Conservation (phyloP, 2,888 invertebrate species). For the Cheilosia variabilis region DNA sequence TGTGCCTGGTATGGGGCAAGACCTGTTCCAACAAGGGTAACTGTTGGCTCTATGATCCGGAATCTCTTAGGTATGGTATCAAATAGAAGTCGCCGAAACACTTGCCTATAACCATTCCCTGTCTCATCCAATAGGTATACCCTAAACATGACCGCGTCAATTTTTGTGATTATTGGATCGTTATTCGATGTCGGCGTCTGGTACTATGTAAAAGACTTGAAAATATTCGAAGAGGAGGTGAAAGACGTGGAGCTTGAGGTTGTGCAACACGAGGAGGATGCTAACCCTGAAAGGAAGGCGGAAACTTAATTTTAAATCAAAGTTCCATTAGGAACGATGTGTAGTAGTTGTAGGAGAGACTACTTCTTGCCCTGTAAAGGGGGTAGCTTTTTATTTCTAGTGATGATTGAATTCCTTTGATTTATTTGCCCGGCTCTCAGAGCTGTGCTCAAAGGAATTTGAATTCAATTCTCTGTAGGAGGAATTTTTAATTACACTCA, state of each 20-base stretch:
- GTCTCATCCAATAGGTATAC: slow-evolving; percentile 84
- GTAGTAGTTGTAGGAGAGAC: slow-evolving; percentile 8
- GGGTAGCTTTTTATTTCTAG: slow-evolving; percentile 52
- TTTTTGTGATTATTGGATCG: slow-evolving; percentile 87
- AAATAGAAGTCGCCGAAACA: no score
- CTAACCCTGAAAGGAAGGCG: slow-evolving; percentile 80
- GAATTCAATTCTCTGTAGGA: slow-evolving; percentile 59
- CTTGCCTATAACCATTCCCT: no score
- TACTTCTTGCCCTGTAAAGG: neutral
- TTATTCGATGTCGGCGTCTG: slow-evolving; percentile 88
- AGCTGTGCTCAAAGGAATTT: slow-evolving; percentile 61
- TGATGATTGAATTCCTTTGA: slow-evolving; percentile 70
- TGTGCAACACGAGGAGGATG: slow-evolving; percentile 81
- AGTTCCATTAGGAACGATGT: slow-evolving; percentile 19
- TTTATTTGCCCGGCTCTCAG: slow-evolving; percentile 45
- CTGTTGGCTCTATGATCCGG: slow-evolving; percentile 90
- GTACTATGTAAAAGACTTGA: slow-evolving; percentile 88
- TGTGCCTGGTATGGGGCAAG: slow-evolving; percentile 90
- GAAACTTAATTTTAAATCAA: slow-evolving; percentile 80
- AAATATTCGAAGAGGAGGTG: slow-evolving; percentile 88
- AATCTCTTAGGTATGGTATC: slow-evolving; percentile 83
- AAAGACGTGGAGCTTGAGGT: slow-evolving; percentile 82
- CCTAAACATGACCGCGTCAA: slow-evolving; percentile 87
- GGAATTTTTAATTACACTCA: slow-evolving; percentile 62
- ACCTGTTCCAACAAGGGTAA: slow-evolving; percentile 89